Evolutionary conservation across 2,797 vertebrate genomes (phyloP).

Genomic region (Coregonus suidteri): DNA sequence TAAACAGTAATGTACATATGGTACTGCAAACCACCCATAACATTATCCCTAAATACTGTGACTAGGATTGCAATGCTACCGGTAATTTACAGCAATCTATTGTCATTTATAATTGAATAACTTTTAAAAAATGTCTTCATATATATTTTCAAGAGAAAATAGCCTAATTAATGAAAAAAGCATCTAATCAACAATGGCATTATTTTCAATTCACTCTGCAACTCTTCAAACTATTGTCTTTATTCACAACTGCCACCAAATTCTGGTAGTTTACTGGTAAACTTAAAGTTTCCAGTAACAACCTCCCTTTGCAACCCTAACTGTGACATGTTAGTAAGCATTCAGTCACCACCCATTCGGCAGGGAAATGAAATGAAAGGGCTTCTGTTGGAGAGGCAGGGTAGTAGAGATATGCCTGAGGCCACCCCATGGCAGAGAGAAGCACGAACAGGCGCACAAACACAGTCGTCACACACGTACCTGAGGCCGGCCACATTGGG

Average conservation of each 20-base stretch:
- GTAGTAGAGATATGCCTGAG: neutral
- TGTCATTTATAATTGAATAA: too few species aligned
- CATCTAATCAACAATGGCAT: too few species aligned
- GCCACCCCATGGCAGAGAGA: neutral
- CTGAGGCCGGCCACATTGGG: conserved; percentile 78
- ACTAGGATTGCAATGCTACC: too few species aligned
- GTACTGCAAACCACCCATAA: neutral
- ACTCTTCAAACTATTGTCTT: too few species aligned
- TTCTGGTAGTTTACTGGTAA: too few species aligned
- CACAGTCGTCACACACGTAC: conserved; percentile 63
- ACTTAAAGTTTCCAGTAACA: conserved; percentile 20
- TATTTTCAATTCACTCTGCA: too few species aligned
- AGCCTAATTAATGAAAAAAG: too few species aligned
- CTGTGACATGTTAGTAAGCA: conserved; percentile 28
- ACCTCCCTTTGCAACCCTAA: neutral
- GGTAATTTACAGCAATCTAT: too few species aligned
- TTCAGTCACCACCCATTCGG: neutral
- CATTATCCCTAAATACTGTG: neutral
- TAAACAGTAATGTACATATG: neutral
- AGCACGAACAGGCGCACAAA: conserved; percentile 2
- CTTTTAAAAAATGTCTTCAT: too few species aligned
- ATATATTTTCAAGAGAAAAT: too few species aligned
- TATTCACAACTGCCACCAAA: too few species aligned
- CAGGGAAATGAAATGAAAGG: conserved; percentile 24
- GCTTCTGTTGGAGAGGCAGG: conserved; percentile 20